Evolutionary conservation across 2,113 vertebrate genomes (phyloP).

Genomic region (Anarrhichthys ocellatus): DNA sequence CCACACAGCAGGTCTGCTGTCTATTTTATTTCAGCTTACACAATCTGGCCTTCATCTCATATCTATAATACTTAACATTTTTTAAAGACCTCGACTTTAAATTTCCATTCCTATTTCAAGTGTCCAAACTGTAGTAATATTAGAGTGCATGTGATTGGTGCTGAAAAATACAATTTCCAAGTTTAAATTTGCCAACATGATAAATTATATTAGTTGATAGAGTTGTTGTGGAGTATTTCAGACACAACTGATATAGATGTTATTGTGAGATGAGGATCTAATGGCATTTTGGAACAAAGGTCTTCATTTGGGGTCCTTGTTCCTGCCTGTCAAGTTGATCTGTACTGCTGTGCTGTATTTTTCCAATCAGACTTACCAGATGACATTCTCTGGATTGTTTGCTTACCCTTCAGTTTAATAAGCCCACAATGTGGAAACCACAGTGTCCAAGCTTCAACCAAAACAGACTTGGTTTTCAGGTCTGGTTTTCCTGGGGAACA

Average conservation of each 20-base stretch:
- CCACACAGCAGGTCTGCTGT: conserved; percentile 75
- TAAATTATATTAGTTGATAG: background rate
- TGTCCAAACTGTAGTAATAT: conserved; percentile 12
- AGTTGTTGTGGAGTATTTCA: background rate
- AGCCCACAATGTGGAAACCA: conserved; percentile 67
- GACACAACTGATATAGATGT: background rate
- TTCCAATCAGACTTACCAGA: conserved; percentile 50
- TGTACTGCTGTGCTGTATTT: conserved; percentile 39
- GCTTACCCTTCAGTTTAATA: conserved; percentile 70
- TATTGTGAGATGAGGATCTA: conserved; percentile 19
- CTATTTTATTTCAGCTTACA: conserved; percentile 59
- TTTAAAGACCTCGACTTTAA: conserved; percentile 37
- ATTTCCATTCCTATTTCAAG: conserved; percentile 52
- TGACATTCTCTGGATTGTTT: conserved; percentile 68
- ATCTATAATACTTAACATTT: conserved; percentile 70
- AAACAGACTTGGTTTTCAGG: conserved; percentile 61
- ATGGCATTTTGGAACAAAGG: conserved; percentile 11
- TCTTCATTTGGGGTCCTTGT: conserved; percentile 16
- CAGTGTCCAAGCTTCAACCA: conserved; percentile 68
- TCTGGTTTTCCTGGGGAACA: conserved; percentile 46
- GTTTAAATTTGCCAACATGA: conserved; percentile 14
- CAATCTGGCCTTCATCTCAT: conserved; percentile 64
- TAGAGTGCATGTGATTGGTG: conserved; percentile 5
- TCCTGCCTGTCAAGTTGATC: conserved; percentile 36
- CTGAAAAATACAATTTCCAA: conserved; percentile 18